Conservation (phyloP, 2,888 invertebrate species). For the Melipona bicolor region DNA sequence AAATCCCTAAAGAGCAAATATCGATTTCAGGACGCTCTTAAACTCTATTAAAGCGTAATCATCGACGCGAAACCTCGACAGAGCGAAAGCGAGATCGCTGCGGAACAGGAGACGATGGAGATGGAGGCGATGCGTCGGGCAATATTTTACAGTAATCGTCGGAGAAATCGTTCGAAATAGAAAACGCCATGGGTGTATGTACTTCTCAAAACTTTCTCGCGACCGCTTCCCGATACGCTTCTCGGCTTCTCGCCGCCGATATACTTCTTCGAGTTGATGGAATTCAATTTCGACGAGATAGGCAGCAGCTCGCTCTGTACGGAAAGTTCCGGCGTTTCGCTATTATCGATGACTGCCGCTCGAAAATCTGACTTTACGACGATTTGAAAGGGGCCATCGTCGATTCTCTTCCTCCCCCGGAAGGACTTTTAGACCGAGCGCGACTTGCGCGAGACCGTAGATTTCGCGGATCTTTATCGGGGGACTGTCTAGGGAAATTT, state of each 20-base stretch:
- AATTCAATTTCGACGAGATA: constrained; percentile 66
- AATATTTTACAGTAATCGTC: constrained; percentile 44
- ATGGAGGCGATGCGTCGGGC: background rate
- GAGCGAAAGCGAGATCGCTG: background rate
- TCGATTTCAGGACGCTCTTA: background rate
- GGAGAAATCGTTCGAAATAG: constrained; percentile 39
- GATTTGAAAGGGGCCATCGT: constrained; percentile 1
- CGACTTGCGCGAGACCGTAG: constrained; percentile 31
- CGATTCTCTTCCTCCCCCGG: constrained; percentile 8
- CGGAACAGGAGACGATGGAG: too few relatives aligned
- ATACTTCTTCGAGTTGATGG: constrained; percentile 63
- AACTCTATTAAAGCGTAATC: background rate
- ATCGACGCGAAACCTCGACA: background rate
- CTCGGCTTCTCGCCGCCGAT: constrained; percentile 54
- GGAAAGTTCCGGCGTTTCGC: constrained; percentile 43
- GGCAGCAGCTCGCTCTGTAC: constrained; percentile 34
- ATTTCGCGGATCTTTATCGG: constrained; percentile 33
- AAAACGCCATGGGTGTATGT: constrained; percentile 38
- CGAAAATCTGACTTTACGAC: constrained; percentile 63
- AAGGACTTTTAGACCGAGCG: constrained; percentile 34
- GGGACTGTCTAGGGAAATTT: constrained; percentile 28
- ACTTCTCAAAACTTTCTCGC: constrained; percentile 51
- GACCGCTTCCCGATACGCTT: constrained; percentile 39
- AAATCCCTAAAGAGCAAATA: background rate
- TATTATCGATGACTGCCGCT: constrained; percentile 55